Evolutionary conservation across 1,140 invertebrate genomes (phyloP).

Genomic region (Eupristina koningsbergeri): DNA sequence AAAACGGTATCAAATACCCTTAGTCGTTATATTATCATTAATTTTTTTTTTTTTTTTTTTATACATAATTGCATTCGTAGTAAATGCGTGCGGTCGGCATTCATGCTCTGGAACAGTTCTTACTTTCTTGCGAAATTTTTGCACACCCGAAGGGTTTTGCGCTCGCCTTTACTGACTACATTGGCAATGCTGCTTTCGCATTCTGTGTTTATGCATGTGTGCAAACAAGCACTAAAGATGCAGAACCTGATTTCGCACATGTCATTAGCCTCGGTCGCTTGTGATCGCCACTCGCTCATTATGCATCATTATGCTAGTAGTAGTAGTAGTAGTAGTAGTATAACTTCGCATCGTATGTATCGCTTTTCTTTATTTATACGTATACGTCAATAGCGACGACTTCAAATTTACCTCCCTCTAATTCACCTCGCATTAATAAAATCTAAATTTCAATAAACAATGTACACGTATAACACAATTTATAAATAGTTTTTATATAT

Average conservation of each 20-base stretch:
- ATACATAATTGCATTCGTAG: slow-evolving; percentile 43
- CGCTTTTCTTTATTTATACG: slow-evolving; percentile 22
- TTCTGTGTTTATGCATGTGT: slow-evolving; percentile 48
- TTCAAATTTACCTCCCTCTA: slow-evolving; percentile 7
- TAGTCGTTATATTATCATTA: slow-evolving; percentile 3
- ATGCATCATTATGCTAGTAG: background rate
- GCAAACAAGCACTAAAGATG: slow-evolving; percentile 29
- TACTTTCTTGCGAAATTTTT: slow-evolving; percentile 42
- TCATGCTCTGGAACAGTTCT: slow-evolving; percentile 43
- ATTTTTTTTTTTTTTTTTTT: background rate
- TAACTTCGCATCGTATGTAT: slow-evolving; percentile 22
- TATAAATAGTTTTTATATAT: slow-evolving; percentile 63
- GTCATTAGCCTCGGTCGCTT: slow-evolving; percentile 2
- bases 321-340: too few relatives aligned
- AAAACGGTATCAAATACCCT: slow-evolving; percentile 21
- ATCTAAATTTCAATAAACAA: slow-evolving; percentile 70
- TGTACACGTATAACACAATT: slow-evolving; percentile 69
- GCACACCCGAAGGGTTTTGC: slow-evolving; percentile 43
- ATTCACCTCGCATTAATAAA: slow-evolving; percentile 60
- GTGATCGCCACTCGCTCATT: background rate
- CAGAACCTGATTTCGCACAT: slow-evolving; percentile 26
- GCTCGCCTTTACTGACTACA: slow-evolving; percentile 33
- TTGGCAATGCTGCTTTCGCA: slow-evolving; percentile 60
- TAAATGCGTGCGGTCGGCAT: slow-evolving; percentile 49
- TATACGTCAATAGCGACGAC: slow-evolving; percentile 40